These are phyloP conservation scores for Plotosus lineatus DNA, from an alignment of 2,113 vertebrate species.

Conservation along the genomic window DNA sequence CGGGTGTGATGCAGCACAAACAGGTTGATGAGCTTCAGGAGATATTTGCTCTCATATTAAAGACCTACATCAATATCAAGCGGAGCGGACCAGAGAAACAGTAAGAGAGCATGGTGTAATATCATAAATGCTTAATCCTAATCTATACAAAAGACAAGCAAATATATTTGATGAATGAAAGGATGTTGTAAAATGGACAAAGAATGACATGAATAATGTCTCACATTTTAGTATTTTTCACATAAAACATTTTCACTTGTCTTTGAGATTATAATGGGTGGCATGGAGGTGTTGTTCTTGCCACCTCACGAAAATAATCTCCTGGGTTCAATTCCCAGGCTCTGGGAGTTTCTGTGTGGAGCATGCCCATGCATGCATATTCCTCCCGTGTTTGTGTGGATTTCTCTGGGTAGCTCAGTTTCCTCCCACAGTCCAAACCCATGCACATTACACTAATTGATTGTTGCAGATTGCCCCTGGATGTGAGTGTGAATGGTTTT, in stretches of 20 bases:
- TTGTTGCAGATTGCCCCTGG: too few species aligned
- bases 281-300: too few species aligned
- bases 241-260: not conserved
- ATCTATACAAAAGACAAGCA: not conserved
- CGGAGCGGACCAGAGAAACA: slow-evolving; percentile 54
- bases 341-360: too few species aligned
- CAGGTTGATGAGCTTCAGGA: slow-evolving; percentile 58
- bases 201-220: not conserved
- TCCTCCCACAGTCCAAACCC: too few species aligned
- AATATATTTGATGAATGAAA: not conserved
- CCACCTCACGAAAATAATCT: too few species aligned
- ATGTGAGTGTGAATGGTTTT: too few species aligned
- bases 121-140: not conserved
- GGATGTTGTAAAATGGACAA: not conserved
- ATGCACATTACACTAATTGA: too few species aligned
- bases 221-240: not conserved
- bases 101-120: slow-evolving; percentile 45
- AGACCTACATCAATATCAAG: slow-evolving; percentile 61
- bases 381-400: too few species aligned
- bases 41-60: slow-evolving; percentile 51
- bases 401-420: too few species aligned
- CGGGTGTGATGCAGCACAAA: slow-evolving; percentile 59
- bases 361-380: too few species aligned
- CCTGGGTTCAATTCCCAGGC: too few species aligned
- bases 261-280: not conserved